Evolutionary conservation across 2,888 invertebrate species (phyloP).

Genomic region (Acanthacorydalis orientalis): DNA sequence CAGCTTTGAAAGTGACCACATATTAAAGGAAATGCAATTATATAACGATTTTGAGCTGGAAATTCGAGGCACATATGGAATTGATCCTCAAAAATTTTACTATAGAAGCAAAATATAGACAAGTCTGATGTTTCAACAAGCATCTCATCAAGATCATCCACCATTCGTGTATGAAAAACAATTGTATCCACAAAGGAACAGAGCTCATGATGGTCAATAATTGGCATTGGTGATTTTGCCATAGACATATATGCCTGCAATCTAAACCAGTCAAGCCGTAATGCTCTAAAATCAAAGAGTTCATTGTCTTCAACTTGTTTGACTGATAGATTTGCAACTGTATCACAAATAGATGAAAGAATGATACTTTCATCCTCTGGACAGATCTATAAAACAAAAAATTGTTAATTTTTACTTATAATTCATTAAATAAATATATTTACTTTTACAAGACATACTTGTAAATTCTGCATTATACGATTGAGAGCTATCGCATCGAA

Average conservation of each 20-base stretch:
- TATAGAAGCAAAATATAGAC: conserved; percentile 95
- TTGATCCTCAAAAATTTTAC: conserved; percentile 91
- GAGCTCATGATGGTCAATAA: conserved; percentile 71
- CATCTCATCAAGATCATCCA: conserved; percentile 94
- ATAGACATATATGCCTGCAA: conserved; percentile 88
- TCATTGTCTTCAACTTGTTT: conserved; percentile 96
- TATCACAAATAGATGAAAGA: conserved; percentile 79
- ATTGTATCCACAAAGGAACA: conserved; percentile 88
- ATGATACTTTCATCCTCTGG: conserved; percentile 94
- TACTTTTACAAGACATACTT: conserved; percentile 25
- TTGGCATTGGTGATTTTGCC: conserved; percentile 56
- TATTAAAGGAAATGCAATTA: conserved; percentile 93
- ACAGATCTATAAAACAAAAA: conserved; percentile 43
- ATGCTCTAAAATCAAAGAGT: conserved; percentile 86
- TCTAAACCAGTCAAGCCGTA: conserved; percentile 94
- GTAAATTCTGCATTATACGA: conserved; percentile 63
- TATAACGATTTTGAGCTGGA: conserved; percentile 87
- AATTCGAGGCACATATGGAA: conserved; percentile 98
- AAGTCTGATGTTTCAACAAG: conserved; percentile 93
- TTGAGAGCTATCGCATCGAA: conserved; percentile 90
- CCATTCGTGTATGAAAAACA: conserved; percentile 94
- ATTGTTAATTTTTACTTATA: background rate
- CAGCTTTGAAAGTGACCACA: conserved; percentile 97
- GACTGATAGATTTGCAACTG: conserved; percentile 67
- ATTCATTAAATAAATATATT: background rate